phyloP scores from a whole-genome alignment of 2,888 invertebrate genomes.

The Pteria penguin region DNA sequence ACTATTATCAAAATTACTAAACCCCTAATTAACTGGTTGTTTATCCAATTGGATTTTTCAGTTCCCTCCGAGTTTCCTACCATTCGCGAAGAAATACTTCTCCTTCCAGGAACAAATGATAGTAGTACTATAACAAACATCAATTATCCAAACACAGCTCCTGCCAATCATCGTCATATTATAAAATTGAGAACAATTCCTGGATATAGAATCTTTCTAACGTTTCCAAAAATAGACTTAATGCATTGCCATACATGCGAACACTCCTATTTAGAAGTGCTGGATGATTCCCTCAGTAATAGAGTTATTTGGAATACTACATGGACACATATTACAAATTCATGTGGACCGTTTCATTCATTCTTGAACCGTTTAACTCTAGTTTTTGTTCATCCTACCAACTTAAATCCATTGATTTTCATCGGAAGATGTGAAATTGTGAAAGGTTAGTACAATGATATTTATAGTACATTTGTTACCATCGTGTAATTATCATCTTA shows the following conservation, averaged over 20 bases:
- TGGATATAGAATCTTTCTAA: conserved; percentile 30
- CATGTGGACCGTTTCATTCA: neutral
- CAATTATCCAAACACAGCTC: conserved; percentile 29
- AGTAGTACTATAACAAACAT: conserved; percentile 16
- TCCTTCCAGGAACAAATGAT: conserved; percentile 13
- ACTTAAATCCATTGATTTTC: neutral
- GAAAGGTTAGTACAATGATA: too few species aligned
- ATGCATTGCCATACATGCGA: neutral
- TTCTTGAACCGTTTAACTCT: neutral
- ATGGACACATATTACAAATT: neutral
- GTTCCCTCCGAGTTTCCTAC: conserved; percentile 1
- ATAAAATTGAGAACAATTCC: conserved; percentile 28
- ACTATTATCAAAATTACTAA: too few species aligned
- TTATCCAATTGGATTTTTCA: too few species aligned
- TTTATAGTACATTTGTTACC: too few species aligned
- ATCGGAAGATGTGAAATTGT: neutral
- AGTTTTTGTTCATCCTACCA: neutral
- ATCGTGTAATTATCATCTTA: too few species aligned
- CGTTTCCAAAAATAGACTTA: neutral
- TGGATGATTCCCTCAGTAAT: conserved; percentile 21
- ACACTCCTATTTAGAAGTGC: conserved; percentile 12
- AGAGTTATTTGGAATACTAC: neutral
- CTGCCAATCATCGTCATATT: conserved; percentile 9
- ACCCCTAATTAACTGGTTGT: too few species aligned
- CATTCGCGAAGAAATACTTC: neutral